Percentiles rank a stretch among this genome's conserved stretches.
Evolutionary conservation across 2,113 vertebrate species (phyloP).

Genomic region (Tyrannus savana): DNA sequence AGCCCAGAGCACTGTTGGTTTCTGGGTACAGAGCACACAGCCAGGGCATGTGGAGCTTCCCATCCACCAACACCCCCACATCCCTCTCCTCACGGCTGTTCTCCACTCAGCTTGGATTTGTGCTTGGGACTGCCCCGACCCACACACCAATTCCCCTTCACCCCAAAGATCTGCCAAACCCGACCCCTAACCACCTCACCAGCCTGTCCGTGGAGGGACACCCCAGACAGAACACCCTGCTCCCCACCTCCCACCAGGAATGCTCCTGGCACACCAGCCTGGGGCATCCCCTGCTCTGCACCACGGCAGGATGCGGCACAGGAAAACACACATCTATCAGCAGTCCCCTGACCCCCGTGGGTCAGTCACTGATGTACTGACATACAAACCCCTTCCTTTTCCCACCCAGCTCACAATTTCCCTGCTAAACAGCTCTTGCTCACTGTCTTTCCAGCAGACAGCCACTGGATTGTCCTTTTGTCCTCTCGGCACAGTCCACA

Average conservation of each 20-base stretch:
- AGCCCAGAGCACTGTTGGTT: neutral
- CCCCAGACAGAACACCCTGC: fast-evolving
- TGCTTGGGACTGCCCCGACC: fast-evolving
- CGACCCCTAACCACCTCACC: fast-evolving
- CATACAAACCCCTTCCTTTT: neutral
- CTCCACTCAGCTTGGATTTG: neutral
- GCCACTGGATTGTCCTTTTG: neutral
- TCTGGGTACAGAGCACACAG: neutral
- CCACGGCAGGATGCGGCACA: neutral
- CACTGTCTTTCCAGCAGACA: neutral
- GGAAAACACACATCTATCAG: fast-evolving
- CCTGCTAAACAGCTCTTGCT: neutral
- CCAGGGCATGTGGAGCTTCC: neutral
- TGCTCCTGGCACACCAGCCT: neutral
- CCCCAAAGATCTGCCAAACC: neutral
- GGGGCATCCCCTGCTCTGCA: neutral
- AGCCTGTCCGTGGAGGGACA: fast-evolving
- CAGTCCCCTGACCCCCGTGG: fast-evolving
- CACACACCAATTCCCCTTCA: neutral
- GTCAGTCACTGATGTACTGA: neutral
- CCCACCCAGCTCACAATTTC: neutral
- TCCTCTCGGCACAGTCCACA: neutral
- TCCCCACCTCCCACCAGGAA: fast-evolving
- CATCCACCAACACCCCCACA: neutral
- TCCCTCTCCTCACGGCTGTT: neutral